phyloP scores from a whole-genome alignment of 2,888 invertebrate genomes.

The Podabrus alpinus region DNA sequence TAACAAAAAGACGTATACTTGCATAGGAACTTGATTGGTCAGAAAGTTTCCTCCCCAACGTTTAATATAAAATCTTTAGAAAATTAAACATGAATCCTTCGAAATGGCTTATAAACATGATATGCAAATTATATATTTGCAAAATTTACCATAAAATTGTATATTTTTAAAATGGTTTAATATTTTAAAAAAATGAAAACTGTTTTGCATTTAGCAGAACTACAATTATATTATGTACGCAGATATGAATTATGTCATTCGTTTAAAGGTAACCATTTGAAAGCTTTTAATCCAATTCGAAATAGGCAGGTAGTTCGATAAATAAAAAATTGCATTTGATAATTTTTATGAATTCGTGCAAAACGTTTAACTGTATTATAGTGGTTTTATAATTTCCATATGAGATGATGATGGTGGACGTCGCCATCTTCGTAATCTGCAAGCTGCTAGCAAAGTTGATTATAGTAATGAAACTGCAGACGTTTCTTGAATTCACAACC shows the following conservation, averaged over 20 bases:
- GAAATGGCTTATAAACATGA: constrained; percentile 36
- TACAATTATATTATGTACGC: neutral
- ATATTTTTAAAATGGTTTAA: neutral
- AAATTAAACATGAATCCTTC: constrained; percentile 27
- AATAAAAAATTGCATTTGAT: constrained; percentile 44
- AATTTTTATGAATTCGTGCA: constrained; percentile 53
- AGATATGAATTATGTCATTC: neutral
- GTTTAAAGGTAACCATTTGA: neutral
- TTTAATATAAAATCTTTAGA: constrained; percentile 31
- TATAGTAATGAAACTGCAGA: constrained; percentile 49
- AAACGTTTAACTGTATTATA: constrained; percentile 54
- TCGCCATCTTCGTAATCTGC: constrained; percentile 42
- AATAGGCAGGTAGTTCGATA: constrained; percentile 44
- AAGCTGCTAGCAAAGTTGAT: constrained; percentile 45
- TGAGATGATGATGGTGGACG: constrained; percentile 48
- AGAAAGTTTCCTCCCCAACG: constrained; percentile 33
- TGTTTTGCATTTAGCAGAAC: neutral
- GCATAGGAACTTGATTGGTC: constrained; percentile 27
- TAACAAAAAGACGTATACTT: neutral
- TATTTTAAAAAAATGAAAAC: neutral
- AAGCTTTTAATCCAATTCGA: constrained; percentile 52
- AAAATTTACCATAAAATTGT: constrained; percentile 4
- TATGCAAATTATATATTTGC: constrained; percentile 35
- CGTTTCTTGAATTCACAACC: constrained; percentile 39
- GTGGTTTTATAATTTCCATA: constrained; percentile 54